Conservation (phyloP, 2,888 invertebrate species). For the Norana najaformis region DNA sequence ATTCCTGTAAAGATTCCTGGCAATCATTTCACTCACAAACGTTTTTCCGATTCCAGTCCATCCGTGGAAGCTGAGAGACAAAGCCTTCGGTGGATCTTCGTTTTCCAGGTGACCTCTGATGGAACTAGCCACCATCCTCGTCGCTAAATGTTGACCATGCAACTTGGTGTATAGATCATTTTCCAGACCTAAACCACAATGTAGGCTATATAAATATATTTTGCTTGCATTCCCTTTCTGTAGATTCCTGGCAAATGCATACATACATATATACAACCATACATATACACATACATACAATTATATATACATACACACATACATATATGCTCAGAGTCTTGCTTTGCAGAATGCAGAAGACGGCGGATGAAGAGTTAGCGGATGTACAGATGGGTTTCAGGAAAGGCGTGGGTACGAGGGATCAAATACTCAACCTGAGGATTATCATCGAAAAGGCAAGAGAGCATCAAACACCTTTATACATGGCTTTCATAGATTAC, state of each 20-base stretch:
- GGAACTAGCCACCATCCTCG: neutral
- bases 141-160: neutral
- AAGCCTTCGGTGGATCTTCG: neutral
- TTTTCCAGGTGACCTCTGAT: slow-evolving; percentile 17
- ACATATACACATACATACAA: neutral
- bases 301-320: neutral
- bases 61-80: slow-evolving; percentile 18
- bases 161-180: neutral
- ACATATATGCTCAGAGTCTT: no score
- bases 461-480: no score
- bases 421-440: no score
- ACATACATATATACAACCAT: neutral
- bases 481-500: no score
- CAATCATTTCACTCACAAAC: slow-evolving; percentile 14
- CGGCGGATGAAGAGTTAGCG: no score
- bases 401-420: no score
- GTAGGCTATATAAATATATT: neutral
- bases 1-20: neutral
- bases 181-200: neutral
- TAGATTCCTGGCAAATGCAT: neutral
- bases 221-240: neutral
- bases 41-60: slow-evolving; percentile 20
- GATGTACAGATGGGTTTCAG: no score
- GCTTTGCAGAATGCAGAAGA: no score
- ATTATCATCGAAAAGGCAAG: no score